These are phyloP conservation scores for Triplophysa tibetana DNA, from an alignment of 2,113 vertebrate genomes.

Conservation along the genomic window DNA sequence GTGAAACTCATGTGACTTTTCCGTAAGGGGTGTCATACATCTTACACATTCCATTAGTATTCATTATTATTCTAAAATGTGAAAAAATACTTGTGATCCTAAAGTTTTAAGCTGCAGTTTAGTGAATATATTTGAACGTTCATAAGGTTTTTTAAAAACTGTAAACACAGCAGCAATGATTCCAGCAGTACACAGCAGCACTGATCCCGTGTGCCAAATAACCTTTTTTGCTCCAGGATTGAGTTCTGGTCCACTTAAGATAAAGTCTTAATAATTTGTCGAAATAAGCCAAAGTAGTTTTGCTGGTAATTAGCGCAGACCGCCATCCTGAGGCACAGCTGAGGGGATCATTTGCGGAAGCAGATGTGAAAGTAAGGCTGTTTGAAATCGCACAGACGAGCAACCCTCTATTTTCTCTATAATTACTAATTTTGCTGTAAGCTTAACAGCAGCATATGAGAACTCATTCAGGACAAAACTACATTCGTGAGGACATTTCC, in stretches of 20 bases:
- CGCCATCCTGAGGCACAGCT: conserved; percentile 71
- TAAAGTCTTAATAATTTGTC: conserved; percentile 87
- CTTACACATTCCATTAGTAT: too few relatives aligned
- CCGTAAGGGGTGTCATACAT: too few relatives aligned
- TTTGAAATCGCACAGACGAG: conserved; percentile 69
- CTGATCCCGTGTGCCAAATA: conserved; percentile 71
- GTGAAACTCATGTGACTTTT: too few relatives aligned
- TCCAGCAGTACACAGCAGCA: conserved; percentile 57
- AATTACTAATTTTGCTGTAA: conserved; percentile 78
- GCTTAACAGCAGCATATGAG: conserved; percentile 70
- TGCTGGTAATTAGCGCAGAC: conserved; percentile 88
- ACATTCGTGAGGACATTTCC: conserved; percentile 60
- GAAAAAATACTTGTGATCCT: too few relatives aligned
- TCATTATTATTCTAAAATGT: too few relatives aligned
- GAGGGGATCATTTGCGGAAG: conserved; percentile 79
- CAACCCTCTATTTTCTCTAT: conserved; percentile 65
- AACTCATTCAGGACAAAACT: conserved; percentile 67
- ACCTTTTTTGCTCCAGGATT: conserved; percentile 74
- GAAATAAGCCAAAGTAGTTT: conserved; percentile 87
- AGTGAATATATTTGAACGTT: not conserved
- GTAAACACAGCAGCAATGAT: conserved; percentile 39
- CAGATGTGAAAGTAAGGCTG: conserved; percentile 83
- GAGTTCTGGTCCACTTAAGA: conserved; percentile 80
- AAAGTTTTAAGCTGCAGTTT: too few relatives aligned
- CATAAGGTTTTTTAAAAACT: not conserved